phyloP scores from a whole-genome alignment of 2,797 vertebrate genomes.

The Falco biarmicus region DNA sequence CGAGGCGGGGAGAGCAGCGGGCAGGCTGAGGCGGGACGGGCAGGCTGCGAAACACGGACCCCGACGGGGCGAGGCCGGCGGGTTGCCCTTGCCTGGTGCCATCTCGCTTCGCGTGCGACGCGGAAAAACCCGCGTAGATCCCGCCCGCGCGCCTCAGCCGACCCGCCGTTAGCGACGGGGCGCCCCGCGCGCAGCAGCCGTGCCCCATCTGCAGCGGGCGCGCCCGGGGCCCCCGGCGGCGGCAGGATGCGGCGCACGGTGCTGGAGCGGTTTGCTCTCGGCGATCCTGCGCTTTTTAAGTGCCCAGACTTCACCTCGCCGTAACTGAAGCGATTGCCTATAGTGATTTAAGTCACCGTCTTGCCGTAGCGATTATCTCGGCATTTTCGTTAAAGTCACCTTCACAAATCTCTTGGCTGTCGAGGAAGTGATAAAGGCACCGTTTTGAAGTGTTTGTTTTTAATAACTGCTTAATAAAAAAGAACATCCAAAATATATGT shows the following conservation, averaged over 20 bases:
- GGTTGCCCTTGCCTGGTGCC: rapidly evolving
- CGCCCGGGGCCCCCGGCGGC: too few relatives aligned
- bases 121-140: too few relatives aligned
- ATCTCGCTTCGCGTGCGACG: rapidly evolving
- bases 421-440: background rate
- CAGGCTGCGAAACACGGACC: background rate
- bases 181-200: background rate
- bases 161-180: background rate
- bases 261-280: background rate
- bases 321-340: background rate
- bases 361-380: background rate
- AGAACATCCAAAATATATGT: background rate
- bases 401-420: background rate
- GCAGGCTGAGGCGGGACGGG: background rate
- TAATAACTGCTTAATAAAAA: background rate
- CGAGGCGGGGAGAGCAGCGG: background rate
- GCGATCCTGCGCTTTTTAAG: background rate
- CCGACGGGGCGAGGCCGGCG: background rate
- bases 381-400: background rate
- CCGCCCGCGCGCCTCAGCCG: too few relatives aligned
- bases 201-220: too few relatives aligned
- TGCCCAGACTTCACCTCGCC: background rate
- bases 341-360: background rate
- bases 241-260: too few relatives aligned
- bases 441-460: background rate